Base-by-base conservation (phyloP, 2,113 vertebrate species). In the Accipiter cooperii region DNA sequence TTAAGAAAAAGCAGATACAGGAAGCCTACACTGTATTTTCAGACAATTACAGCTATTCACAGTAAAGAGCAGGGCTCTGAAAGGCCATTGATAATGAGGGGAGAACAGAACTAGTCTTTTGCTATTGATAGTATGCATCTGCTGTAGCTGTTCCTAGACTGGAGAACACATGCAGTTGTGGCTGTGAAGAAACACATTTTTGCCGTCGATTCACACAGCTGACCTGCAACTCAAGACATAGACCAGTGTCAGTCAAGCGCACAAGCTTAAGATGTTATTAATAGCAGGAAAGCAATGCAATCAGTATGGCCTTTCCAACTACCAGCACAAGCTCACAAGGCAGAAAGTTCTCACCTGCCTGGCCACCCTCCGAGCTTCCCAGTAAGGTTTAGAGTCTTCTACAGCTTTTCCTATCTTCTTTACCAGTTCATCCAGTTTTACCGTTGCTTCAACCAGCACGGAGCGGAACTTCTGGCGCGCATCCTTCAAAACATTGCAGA, bases 311-410 rank as follows among this genome's bases (percentile, higher is more conserved):
- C 38, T 52, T 81, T 46, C 66, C 71, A 78, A 28, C 16, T 60
- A 64, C 46, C 60, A 78, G 51, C 55, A 76, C n/a, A 46, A 80
- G 70, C n/a, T 85, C 70, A 2, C 6, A 79, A 89, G 70, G 71
- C 75, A 89, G 75, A 77, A 93, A 81, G 52, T 5, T 74, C 98
- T 98, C 85, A 99, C 99, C 99, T 99, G 99, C 89, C 99, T 98
- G 25, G 99, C 99, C 95, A 99, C 97, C 87, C 98, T 98, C 52
- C 99, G 98, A 25, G 99, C 99, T 97, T 99, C 99, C 99, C 99
- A 99, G 97, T 99, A 99, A 21, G 99, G 99, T 95, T 99, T 99
- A 12, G 99, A 99, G 86, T 99, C 99, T 65, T 99, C 99, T 78
- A 99, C 99, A 0, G 99, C 98, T 91, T 99, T 99, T 52, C 99